These are phyloP conservation scores for Tribolium freemani DNA, from an alignment of 2,888 invertebrate species.

Conservation along the genomic window DNA sequence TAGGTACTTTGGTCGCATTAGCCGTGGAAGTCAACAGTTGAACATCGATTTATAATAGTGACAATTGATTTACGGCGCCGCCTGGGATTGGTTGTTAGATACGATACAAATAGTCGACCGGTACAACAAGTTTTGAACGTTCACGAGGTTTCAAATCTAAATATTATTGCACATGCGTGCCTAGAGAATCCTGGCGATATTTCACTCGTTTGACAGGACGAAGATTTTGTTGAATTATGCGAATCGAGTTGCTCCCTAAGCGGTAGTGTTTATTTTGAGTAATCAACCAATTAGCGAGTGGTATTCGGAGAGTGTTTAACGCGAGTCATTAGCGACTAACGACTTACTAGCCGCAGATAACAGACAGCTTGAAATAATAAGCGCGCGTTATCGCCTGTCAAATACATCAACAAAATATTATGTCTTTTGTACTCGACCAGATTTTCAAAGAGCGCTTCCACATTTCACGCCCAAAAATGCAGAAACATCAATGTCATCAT, in stretches of 20 bases:
- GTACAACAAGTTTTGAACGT: slow-evolving; percentile 57
- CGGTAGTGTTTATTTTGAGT: slow-evolving; percentile 52
- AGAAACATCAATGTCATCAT: slow-evolving; percentile 12
- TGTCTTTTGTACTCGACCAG: slow-evolving; percentile 50
- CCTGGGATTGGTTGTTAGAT: slow-evolving; percentile 63
- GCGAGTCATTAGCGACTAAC: slow-evolving; percentile 61
- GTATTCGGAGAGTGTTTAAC: slow-evolving; percentile 57
- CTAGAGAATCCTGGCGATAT: slow-evolving; percentile 19
- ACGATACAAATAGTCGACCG: slow-evolving; percentile 62
- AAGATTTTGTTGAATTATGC: background rate
- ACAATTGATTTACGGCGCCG: slow-evolving; percentile 68
- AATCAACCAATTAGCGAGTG: slow-evolving; percentile 61
- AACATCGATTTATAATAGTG: slow-evolving; percentile 69
- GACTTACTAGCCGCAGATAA: slow-evolving; percentile 54
- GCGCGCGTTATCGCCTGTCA: slow-evolving; percentile 62
- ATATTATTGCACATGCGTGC: slow-evolving; percentile 46
- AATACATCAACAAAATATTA: slow-evolving; percentile 60
- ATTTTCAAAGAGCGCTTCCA: background rate
- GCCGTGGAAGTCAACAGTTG: slow-evolving; percentile 66
- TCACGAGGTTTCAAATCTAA: slow-evolving; percentile 48
- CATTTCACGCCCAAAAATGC: background rate
- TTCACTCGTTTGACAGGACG: slow-evolving; percentile 1
- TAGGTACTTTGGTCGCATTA: slow-evolving; percentile 67
- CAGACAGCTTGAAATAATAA: slow-evolving; percentile 59
- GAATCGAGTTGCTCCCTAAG: background rate